Evolutionary conservation across 2,797 vertebrate species (phyloP), one percentile per base, ranked within the genome.

Genomic region (Muscicapa striata): DNA sequence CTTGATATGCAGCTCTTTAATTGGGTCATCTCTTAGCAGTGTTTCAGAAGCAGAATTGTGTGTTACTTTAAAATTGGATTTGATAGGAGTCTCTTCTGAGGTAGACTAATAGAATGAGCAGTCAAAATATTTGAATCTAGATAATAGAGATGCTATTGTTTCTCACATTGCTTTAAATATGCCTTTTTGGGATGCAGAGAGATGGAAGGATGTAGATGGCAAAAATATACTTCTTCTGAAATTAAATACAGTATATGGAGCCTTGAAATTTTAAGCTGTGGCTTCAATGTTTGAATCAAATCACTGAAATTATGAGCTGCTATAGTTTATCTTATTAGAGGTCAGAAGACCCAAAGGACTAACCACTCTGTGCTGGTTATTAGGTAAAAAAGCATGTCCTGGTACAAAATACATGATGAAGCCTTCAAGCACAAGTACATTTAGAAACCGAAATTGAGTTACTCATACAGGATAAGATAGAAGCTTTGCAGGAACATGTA

Each of bases 281-380:
- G 9, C 36, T 87, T 95, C 73, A 52, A 0, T 66, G 8, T 63
- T 91, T 90, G 55, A 73, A 86, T 78, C 52, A 96, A 52, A 93
- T 29, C 70, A 49, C 30, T 64, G n/a, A 84, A 86, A 62, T 89
- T 6, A 36, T 46, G 81, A 86, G 41, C 48, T 92, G 75, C 72
- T 94, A 68, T 14, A 68, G 1, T 57, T 88, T 78, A 70, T 74
- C 46, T 85, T 68, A 32, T 54, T 85, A 84, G 87, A 92, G 63
- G 79, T 79, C 80, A 92, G 95, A 96, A 34, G 22, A 90, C 83
- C 68, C 75, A 62, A 90, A 91, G 89, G 84, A 96, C 88, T 79
- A 66, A 52, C 57, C 66, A 57, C 41, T 36, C 70, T 74, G 11
- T 85, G 52, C 82, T 95, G 48, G 23, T 45, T 83, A 74, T 96